Evolutionary conservation across 1,140 invertebrate genomes (phyloP), one percentile per base, ranked within the genome.

Genomic region (Danaus melanippus): DNA sequence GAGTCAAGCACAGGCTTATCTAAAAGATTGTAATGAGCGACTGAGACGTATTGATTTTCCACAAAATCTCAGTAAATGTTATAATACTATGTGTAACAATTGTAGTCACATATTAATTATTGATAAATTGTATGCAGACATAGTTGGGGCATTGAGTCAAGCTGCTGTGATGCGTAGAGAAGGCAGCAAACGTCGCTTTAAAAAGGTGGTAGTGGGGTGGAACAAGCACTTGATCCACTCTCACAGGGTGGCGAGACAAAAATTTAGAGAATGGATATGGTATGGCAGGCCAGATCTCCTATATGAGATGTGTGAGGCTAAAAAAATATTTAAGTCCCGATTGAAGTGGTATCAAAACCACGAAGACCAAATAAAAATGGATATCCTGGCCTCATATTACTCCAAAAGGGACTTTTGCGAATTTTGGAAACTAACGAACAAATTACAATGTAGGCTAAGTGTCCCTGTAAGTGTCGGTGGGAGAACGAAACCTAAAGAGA

Each of bases 341-440:
- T 21, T 21, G 5, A 21, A 21, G 17, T 21, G 17, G 17, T 21
- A 5, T 21, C 17, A 21, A 21, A 21, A 21, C 17, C 17, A 21
- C 17, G 17, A 21, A 21, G 17, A 21, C 17, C 17, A 21, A 21
- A 21, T 21, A 21, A 21, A 21, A 21, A 21, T 21, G 17, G 17
- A 21, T 21, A 21, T 21, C 5, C 17, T 41, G 12, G 49, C 49
- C 8, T 12, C 49, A 42, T 45, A 61, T 42, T 50, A 63, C n/a
- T 43, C 45, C 3, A 60, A 44, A 46, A 51, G 53, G 8, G 53
- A 56, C 46, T 58, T 58, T 43, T 42, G 53, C 8, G 40, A 21
- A 0, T 65, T 61, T 47, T 65, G 53, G 58, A 65, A 61, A 42
- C 3, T 42, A 1, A 66, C 59, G 0, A 66, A 62, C 12, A 55